Base-by-base conservation (phyloP, 2,797 vertebrate species). In the Microctenopoma stevenorrisi region DNA sequence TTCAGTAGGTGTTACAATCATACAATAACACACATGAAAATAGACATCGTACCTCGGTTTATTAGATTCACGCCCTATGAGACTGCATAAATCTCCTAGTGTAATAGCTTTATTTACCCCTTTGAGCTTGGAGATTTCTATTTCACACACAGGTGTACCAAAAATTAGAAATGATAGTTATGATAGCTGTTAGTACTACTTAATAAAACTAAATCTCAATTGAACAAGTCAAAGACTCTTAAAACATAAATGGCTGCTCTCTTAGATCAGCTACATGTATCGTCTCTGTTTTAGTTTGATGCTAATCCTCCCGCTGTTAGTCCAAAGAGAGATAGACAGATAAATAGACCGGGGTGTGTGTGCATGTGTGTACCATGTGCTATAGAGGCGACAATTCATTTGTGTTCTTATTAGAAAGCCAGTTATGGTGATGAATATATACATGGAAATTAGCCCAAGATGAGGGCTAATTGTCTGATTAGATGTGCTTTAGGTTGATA, bases 381-480 rank as follows among this genome's bases (percentile, higher is more conserved):
- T 13, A 54, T 26, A 52, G 60, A 69, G 52, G 64, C 66, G 67
- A 76, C 72, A 70, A 72, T 66, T 54, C 56, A 82, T 86, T 81
- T 85, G 77, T 80, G 72, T 76, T 84, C 65, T 37, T 76, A 73
- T 86, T 88, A 82, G 53, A 75, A 62, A 64, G 52, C 52, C 68
- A 64, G 81, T 82, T 59, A 61, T 77, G 78, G 77, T 80, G 78
- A 85, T 89, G 88, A 89, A 89, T 86, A 85, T 66, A 80, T 83
- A 80, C 74, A 76, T 80, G 63, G 60, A 86, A 82, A 90, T 91
- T 83, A 90, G 78, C 37, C 74, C 56, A 81, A 83, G 81, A 86
- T 79, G 83, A 86, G 75, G 68, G 52, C 82, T 91, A 91, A 91
- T 91, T 86, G 86, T 88, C 79, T 87, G 88, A 89, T 89, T 87